Evolutionary conservation across 2,797 vertebrate genomes (phyloP).

Genomic region (Chelon labrosus): DNA sequence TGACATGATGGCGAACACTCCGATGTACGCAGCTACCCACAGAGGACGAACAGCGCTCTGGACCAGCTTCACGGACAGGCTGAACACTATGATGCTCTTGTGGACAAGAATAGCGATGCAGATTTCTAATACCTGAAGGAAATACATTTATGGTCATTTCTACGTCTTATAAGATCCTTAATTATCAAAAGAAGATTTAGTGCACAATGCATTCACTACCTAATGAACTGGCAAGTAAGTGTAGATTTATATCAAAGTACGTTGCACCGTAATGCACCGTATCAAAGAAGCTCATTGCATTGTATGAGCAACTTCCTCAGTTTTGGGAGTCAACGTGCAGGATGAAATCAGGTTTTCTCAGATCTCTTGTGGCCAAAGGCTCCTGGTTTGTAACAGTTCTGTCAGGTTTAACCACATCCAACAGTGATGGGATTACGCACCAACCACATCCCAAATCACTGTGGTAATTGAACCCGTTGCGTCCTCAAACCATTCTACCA

Average conservation of each 20-base stretch:
- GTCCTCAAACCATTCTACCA: neutral
- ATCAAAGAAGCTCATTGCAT: too few relatives aligned
- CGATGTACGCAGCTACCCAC: constrained; percentile 86
- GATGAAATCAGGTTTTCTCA: neutral
- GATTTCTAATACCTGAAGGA: constrained; percentile 87
- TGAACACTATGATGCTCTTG: constrained; percentile 93
- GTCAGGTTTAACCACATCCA: neutral
- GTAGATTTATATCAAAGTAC: too few relatives aligned
- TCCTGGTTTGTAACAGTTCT: too few relatives aligned
- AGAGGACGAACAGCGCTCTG: constrained; percentile 79
- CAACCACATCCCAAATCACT: neutral
- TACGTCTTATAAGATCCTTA: neutral
- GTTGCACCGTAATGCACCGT: too few relatives aligned
- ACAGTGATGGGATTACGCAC: neutral
- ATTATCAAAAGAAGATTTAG: neutral
- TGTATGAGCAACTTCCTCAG: too few relatives aligned
- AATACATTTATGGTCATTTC: neutral
- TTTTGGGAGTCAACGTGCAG: neutral
- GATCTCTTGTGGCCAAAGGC: neutral
- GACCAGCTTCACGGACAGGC: constrained; percentile 89
- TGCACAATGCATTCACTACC: too few relatives aligned
- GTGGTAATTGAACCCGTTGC: neutral
- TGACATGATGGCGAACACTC: constrained; percentile 89
- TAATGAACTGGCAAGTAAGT: too few relatives aligned
- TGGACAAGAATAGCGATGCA: constrained; percentile 92